These are phyloP conservation scores for Microtus oregoni DNA, from an alignment of 2,113 vertebrate species.

Conservation along the genomic window DNA sequence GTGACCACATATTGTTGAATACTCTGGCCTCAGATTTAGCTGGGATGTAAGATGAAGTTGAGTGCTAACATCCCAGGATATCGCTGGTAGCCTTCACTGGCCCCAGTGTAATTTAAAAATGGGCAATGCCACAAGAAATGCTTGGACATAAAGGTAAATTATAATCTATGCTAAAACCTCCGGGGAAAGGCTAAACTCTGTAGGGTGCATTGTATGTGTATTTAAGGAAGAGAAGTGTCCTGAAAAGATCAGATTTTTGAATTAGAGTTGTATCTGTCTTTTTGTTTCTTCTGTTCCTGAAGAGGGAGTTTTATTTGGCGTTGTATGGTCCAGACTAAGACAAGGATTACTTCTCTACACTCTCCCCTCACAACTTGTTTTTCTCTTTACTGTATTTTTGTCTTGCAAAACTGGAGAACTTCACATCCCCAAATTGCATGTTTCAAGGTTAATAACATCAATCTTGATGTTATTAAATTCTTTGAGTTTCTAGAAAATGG, in stretches of 20 bases:
- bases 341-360: not conserved
- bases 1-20: accelerated
- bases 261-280: not conserved
- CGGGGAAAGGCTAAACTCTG: not conserved
- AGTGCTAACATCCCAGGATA: accelerated
- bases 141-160: not conserved
- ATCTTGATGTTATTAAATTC: constrained; percentile 70
- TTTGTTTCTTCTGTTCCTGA: not conserved
- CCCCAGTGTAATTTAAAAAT: not conserved
- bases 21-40: no score
- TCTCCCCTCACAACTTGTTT: not conserved
- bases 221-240: not conserved
- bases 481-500: not conserved
- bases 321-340: not conserved
- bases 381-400: constrained; percentile 59
- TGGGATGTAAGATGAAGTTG: accelerated
- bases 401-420: constrained; percentile 62
- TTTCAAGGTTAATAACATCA: constrained; percentile 79
- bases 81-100: not conserved
- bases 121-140: accelerated
- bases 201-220: accelerated
- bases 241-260: not conserved
- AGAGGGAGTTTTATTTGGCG: not conserved
- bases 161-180: not conserved
- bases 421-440: constrained; percentile 60